Evolutionary conservation across 2,113 vertebrate genomes (phyloP).

Genomic region (Hemiprocne comata): DNA sequence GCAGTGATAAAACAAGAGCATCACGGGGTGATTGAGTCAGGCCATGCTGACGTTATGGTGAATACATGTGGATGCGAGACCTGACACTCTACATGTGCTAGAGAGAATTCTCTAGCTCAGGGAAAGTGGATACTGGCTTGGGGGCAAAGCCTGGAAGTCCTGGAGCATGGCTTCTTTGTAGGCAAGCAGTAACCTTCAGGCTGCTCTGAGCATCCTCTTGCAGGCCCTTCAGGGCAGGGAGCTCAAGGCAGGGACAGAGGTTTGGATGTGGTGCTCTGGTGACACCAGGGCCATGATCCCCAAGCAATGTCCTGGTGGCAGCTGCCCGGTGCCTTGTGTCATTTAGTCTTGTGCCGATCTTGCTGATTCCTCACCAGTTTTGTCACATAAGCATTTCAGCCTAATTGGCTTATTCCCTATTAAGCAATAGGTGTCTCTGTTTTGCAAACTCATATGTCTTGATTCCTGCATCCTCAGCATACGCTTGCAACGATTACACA

Average conservation of each 20-base stretch:
- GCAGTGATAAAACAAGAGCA: neutral
- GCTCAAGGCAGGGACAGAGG: neutral
- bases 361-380: neutral
- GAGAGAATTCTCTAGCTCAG: neutral
- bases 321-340: neutral
- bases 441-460: slow-evolving; percentile 6
- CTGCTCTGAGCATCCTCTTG: neutral
- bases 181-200: neutral
- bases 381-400: neutral
- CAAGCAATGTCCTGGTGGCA: neutral
- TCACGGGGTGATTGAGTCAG: neutral
- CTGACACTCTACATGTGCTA: neutral
- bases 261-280: neutral
- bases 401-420: neutral
- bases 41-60: rapidly evolving
- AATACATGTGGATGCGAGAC: neutral
- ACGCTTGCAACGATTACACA: neutral
- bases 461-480: neutral
- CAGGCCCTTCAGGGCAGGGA: neutral
- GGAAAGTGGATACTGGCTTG: neutral
- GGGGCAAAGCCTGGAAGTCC: neutral
- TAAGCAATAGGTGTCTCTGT: slow-evolving; percentile 7
- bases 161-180: rapidly evolving
- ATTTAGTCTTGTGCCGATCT: neutral
- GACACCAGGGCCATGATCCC: neutral